A percentile compares a stretch with the other conserved stretches of the same genome.
Conservation (phyloP, 2,888 invertebrate species). For the Xylota segnis region DNA sequence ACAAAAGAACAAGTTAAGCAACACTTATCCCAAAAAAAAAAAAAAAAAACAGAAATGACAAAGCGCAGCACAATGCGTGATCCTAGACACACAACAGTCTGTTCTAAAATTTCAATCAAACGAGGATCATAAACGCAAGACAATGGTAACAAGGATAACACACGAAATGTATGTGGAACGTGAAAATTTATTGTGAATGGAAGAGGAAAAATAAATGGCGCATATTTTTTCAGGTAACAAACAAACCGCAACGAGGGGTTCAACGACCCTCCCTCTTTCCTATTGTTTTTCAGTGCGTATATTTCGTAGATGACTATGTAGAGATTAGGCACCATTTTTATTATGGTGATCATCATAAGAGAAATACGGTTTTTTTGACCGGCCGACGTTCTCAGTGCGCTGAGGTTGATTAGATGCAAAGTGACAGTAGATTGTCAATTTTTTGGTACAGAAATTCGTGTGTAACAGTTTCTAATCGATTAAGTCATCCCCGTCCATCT, state of each 20-base stretch:
- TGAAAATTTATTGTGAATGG: conserved; percentile 29
- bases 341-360: conserved; percentile 6
- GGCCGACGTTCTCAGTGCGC: not conserved
- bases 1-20: conserved; percentile 68
- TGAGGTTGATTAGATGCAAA: not conserved
- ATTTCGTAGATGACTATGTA: conserved; percentile 7
- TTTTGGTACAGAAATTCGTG: not conserved
- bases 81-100: conserved; percentile 29
- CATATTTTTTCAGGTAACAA: conserved; percentile 49
- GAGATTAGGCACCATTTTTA: conserved; percentile 7
- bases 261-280: conserved; percentile 57
- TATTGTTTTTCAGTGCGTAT: conserved; percentile 32
- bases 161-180: conserved; percentile 15
- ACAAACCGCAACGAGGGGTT: conserved; percentile 55
- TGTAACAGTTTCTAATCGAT: not conserved
- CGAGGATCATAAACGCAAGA: conserved; percentile 41
- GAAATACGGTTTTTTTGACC: not conserved
- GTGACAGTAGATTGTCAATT: not conserved
- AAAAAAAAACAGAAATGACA: not conserved
- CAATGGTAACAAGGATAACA: conserved; percentile 46
- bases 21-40: conserved; percentile 50
- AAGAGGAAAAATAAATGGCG: conserved; percentile 30
- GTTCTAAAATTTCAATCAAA: conserved; percentile 34
- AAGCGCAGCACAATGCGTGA: conserved; percentile 24
- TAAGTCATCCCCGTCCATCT: no score